phyloP scores from a whole-genome alignment of 2,888 invertebrate species.

The Ptycholaimellus sp. region DNA sequence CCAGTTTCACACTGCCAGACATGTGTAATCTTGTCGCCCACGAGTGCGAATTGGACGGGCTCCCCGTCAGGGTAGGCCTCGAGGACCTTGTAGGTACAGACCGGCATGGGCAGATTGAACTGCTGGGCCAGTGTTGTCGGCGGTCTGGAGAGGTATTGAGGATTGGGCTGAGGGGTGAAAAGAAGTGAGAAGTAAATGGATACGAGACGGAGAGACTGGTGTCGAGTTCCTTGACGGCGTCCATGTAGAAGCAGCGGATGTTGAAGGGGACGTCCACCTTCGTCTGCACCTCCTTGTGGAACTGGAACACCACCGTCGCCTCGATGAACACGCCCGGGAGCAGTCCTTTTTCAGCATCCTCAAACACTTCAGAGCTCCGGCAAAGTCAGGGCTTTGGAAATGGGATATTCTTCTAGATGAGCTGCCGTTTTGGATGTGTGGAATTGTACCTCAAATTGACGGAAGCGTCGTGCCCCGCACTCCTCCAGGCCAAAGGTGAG shows the following conservation, averaged over 20 bases:
- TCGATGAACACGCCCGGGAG: constrained; percentile 1
- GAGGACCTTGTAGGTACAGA: constrained; percentile 3
- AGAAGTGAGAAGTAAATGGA: no score
- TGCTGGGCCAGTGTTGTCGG: neutral
- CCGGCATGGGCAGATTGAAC: constrained; percentile 2
- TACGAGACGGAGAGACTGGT: neutral
- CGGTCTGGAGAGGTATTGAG: neutral
- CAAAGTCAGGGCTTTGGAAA: no score
- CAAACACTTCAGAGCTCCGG: no score
- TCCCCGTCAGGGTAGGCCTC: constrained; percentile 4
- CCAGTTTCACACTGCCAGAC: constrained; percentile 2
- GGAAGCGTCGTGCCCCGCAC: no score
- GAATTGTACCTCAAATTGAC: no score
- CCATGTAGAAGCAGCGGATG: constrained; percentile 1
- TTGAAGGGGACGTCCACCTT: neutral
- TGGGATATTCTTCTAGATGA: no score
- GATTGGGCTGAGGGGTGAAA: neutral
- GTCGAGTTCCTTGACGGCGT: neutral
- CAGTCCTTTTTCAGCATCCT: no score
- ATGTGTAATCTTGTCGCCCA: constrained; percentile 5
- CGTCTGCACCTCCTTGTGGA: neutral
- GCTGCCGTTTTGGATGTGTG: no score
- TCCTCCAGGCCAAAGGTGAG: no score
- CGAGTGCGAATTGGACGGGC: constrained; percentile 1
- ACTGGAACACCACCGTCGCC: neutral